These are phyloP conservation scores for Passer montanus DNA, from an alignment of 2,113 vertebrate species.

Conservation along the genomic window DNA sequence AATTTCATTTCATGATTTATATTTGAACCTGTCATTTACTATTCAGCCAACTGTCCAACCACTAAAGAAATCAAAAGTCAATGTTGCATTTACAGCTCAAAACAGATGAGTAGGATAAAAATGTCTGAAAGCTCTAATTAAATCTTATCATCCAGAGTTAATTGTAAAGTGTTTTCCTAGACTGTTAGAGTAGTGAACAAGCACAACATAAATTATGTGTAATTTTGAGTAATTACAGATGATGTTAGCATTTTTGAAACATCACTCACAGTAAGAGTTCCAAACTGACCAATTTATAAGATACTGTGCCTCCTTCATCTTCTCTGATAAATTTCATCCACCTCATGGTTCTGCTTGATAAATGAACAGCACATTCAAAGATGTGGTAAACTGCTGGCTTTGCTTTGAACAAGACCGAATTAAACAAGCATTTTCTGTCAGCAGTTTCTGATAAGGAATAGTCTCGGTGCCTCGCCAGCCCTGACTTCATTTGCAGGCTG, in stretches of 20 bases:
- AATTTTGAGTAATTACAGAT: slow-evolving; percentile 65
- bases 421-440: not conserved
- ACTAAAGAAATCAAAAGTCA: slow-evolving; percentile 47
- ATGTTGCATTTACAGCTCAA: slow-evolving; percentile 49
- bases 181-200: slow-evolving; percentile 4
- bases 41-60: slow-evolving; percentile 42
- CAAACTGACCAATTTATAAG: slow-evolving; percentile 16
- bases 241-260: slow-evolving; percentile 53
- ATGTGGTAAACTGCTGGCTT: not conserved
- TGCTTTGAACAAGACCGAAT: not conserved
- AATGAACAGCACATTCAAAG: not conserved
- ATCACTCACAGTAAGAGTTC: slow-evolving; percentile 30
- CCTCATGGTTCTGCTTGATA: slow-evolving; percentile 19
- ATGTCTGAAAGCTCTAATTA: slow-evolving; percentile 33
- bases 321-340: slow-evolving; percentile 27
- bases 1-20: slow-evolving; percentile 12
- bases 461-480: not conserved
- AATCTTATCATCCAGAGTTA: slow-evolving; percentile 38
- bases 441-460: not conserved
- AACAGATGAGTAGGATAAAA: slow-evolving; percentile 51
- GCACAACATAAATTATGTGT: slow-evolving; percentile 51
- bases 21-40: slow-evolving; percentile 45
- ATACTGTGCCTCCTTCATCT: slow-evolving; percentile 21
- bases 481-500: not conserved
- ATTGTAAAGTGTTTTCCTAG: slow-evolving; percentile 44